phyloP scores from a whole-genome alignment of 2,888 invertebrate species.

The Himalopsyche japonica region DNA sequence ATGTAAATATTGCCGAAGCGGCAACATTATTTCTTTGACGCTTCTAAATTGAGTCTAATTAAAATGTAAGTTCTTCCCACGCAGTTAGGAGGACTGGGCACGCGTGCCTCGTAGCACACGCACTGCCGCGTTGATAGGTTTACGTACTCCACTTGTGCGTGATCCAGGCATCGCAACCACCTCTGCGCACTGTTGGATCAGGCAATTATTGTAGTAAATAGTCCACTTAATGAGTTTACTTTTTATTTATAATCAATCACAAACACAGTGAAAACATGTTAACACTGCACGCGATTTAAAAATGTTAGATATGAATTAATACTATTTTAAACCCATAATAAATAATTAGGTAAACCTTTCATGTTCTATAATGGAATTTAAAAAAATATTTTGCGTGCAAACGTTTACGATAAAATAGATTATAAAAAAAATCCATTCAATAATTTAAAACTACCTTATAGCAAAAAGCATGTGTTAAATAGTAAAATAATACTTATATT shows the following conservation, averaged over 20 bases:
- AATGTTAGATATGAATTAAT: neutral
- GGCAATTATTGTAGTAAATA: neutral
- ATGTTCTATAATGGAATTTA: neutral
- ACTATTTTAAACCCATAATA: neutral
- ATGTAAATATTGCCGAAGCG: constrained; percentile 31
- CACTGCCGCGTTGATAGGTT: constrained; percentile 7
- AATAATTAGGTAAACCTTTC: neutral
- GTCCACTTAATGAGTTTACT: neutral
- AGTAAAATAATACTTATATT: too few species aligned
- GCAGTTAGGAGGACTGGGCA: neutral
- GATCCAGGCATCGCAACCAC: neutral
- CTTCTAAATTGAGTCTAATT: constrained; percentile 33
- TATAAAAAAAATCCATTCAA: too few species aligned
- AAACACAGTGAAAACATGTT: neutral
- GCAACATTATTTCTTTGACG: constrained; percentile 28
- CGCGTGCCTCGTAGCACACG: neutral
- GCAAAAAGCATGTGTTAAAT: too few species aligned
- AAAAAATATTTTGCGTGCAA: neutral
- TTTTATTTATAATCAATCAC: neutral
- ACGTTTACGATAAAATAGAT: too few species aligned
- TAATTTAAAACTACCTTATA: too few species aligned
- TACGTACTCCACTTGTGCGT: neutral
- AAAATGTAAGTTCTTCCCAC: constrained; percentile 17
- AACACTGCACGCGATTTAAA: neutral
- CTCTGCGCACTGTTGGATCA: neutral